These are phyloP conservation scores for Homarus gammarus DNA, from an alignment of 2,888 invertebrate genomes.

Conservation along the genomic window DNA sequence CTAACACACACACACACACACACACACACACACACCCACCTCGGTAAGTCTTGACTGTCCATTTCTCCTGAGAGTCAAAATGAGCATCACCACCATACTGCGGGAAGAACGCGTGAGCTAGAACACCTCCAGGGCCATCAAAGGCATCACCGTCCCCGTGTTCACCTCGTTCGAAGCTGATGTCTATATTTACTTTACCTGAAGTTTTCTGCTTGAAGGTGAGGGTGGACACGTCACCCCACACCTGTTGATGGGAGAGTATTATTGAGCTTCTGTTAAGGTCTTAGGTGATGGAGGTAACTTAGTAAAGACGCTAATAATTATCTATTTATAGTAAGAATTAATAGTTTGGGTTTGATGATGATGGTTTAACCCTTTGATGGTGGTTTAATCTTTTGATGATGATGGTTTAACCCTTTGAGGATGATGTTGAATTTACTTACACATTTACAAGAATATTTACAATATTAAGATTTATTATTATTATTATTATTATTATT, in stretches of 20 bases:
- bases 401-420: neutral
- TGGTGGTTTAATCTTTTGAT: neutral
- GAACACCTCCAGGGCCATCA: constrained; percentile 94
- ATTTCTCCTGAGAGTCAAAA: constrained; percentile 96
- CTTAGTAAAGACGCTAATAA: too few relatives aligned
- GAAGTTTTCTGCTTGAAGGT: constrained; percentile 84
- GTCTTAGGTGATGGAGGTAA: too few relatives aligned
- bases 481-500: too few relatives aligned
- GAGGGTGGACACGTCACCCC: constrained; percentile 92
- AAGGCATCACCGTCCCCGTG: constrained; percentile 92
- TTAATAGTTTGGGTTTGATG: neutral
- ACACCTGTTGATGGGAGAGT: constrained; percentile 82
- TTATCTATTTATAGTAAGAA: too few relatives aligned
- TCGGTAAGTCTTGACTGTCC: constrained; percentile 83
- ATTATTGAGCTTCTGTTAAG: neutral
- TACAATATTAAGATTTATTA: too few relatives aligned
- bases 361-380: neutral
- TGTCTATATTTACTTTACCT: constrained; percentile 88
- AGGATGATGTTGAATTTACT: too few relatives aligned
- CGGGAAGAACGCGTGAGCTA: constrained; percentile 98
- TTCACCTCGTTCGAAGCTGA: constrained; percentile 80
- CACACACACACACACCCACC: too few relatives aligned
- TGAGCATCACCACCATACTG: constrained; percentile 98
- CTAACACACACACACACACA: too few relatives aligned
- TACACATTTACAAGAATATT: too few relatives aligned